phyloP scores from a whole-genome alignment of 2,888 invertebrate genomes.

The Scaptomyza polygonia region DNA sequence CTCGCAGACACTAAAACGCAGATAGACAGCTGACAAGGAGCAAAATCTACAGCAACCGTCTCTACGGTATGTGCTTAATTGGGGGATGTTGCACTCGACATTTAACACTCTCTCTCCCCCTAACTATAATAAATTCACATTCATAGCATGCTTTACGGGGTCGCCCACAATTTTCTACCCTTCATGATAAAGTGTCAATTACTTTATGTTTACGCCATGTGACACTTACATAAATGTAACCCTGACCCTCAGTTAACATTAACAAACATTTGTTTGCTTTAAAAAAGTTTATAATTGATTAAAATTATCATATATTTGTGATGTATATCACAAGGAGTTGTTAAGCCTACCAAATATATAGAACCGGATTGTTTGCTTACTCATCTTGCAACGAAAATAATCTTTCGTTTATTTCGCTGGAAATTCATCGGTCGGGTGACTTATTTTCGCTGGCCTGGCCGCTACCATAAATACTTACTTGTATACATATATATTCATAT shows the following conservation, averaged over 20 bases:
- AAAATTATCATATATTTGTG: background rate
- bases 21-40: constrained; percentile 30
- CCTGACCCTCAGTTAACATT: constrained; percentile 3
- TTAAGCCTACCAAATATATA: no score
- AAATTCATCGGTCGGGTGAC: constrained; percentile 53
- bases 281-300: background rate
- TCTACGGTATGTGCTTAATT: constrained; percentile 12
- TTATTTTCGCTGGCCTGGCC: constrained; percentile 47
- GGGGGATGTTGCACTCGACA: constrained; percentile 40
- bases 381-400: constrained; percentile 9
- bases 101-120: background rate
- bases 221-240: constrained; percentile 15
- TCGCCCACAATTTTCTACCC: constrained; percentile 12
- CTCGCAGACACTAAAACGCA: constrained; percentile 30
- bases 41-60: constrained; percentile 23
- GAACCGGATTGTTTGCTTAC: constrained; percentile 1
- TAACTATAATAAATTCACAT: constrained; percentile 1
- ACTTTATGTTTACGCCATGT: constrained; percentile 20
- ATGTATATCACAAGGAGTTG: no score
- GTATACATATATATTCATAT: background rate
- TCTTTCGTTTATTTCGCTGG: constrained; percentile 62
- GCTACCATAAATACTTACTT: constrained; percentile 38
- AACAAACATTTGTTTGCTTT: background rate
- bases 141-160: constrained; percentile 45
- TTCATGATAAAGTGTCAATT: constrained; percentile 30